Percentiles rank a stretch among this genome's conserved stretches.
Evolutionary conservation across 2,797 vertebrate genomes (phyloP).

Genomic region (Babyrousa celebensis): DNA sequence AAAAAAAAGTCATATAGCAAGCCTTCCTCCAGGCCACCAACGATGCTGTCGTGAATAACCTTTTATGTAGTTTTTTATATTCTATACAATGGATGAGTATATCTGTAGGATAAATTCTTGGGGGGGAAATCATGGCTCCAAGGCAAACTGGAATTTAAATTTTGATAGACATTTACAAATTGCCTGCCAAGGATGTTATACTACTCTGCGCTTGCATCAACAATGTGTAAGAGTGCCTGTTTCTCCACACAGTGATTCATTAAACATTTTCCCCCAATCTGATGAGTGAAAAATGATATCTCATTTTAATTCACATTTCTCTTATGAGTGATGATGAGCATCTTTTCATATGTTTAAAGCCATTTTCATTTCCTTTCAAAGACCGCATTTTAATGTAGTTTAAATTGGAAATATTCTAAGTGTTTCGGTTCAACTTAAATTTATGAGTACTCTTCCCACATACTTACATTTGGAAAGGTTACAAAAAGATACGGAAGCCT

Average conservation of each 20-base stretch:
- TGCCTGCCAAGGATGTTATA: conserved; percentile 37
- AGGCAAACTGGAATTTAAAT: conserved; percentile 71
- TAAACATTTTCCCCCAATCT: background rate
- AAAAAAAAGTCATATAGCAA: background rate
- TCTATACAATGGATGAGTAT: background rate
- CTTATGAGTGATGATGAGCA: conserved; percentile 71
- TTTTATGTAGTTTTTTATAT: background rate
- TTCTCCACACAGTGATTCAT: conserved; percentile 23
- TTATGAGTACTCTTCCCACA: conserved; percentile 83
- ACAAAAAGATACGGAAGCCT: conserved; percentile 82
- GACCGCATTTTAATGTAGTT: conserved; percentile 84
- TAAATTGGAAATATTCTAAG: conserved; percentile 72
- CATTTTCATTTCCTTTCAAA: conserved; percentile 84
- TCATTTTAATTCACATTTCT: conserved; percentile 79
- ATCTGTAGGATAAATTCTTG: conserved; percentile 43
- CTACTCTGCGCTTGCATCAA: background rate
- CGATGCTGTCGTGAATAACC: background rate
- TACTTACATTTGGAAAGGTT: conserved; percentile 84
- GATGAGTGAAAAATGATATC: conserved; percentile 64
- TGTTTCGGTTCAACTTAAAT: conserved; percentile 81
- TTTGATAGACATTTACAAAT: conserved; percentile 73
- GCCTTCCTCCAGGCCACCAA: background rate
- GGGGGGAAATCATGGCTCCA: conserved; percentile 25
- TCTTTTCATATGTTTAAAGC: conserved; percentile 81
- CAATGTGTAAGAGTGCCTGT: background rate